Percentiles rank a stretch among this genome's conserved stretches.
These are phyloP conservation scores for Tanypteryx hageni DNA, from an alignment of 2,888 invertebrate genomes.

Conservation along the genomic window DNA sequence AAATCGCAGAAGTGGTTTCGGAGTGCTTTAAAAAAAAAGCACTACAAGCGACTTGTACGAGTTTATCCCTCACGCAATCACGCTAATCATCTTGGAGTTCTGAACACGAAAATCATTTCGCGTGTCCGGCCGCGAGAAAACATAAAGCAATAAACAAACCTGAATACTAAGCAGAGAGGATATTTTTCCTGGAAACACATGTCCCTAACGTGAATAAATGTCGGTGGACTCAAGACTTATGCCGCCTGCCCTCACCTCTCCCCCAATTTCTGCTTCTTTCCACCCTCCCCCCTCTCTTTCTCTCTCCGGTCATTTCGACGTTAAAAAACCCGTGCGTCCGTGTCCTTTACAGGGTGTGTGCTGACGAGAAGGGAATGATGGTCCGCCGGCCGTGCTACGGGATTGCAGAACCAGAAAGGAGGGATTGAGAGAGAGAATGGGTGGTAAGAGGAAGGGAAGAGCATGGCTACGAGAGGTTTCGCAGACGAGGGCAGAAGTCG, in stretches of 20 bases:
- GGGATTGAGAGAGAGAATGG: not conserved
- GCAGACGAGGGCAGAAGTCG: not conserved
- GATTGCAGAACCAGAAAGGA: not conserved
- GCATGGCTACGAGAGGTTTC: not conserved
- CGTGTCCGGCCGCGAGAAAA: not conserved
- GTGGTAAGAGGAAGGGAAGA: not conserved
- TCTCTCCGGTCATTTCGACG: too few relatives aligned
- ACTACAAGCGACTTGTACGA: not conserved
- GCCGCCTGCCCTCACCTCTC: not conserved
- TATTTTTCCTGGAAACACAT: not conserved
- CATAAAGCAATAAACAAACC: conserved; percentile 16
- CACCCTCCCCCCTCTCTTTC: not conserved
- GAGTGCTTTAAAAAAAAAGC: not conserved
- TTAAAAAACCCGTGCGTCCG: too few relatives aligned
- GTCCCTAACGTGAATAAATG: conserved; percentile 35
- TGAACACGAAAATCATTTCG: conserved; percentile 7
- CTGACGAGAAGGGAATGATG: too few relatives aligned
- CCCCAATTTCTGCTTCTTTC: not conserved
- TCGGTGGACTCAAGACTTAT: not conserved
- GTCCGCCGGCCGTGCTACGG: too few relatives aligned
- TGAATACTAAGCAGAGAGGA: not conserved
- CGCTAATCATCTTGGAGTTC: conserved; percentile 6
- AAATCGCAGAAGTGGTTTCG: not conserved
- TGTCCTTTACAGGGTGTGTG: not conserved
- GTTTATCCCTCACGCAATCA: conserved; percentile 6